phyloP scores from a whole-genome alignment of 2,888 invertebrate genomes.

The Acanthoscelides obtectus region DNA sequence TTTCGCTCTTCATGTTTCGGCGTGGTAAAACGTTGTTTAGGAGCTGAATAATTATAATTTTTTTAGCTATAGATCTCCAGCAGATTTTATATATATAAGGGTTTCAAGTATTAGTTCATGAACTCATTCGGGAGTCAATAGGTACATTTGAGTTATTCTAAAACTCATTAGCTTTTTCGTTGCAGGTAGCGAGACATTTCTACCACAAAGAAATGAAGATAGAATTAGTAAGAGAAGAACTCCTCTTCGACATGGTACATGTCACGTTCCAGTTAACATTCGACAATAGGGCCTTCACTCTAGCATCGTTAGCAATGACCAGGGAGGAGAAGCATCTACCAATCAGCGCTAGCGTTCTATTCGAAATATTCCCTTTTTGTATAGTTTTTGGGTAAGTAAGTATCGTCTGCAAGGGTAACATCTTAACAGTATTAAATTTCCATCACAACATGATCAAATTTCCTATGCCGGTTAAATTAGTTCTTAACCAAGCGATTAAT shows the following conservation, averaged over 20 bases:
- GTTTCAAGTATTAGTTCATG: too few relatives aligned
- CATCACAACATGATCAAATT: too few relatives aligned
- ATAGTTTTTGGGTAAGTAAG: conserved; percentile 86
- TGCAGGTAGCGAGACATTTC: conserved; percentile 82
- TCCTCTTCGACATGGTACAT: conserved; percentile 85
- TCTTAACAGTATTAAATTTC: too few relatives aligned
- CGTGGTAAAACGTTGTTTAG: too few relatives aligned
- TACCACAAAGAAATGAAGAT: conserved; percentile 94
- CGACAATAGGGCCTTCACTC: conserved; percentile 86
- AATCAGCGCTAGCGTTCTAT: conserved; percentile 82
- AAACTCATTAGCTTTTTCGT: conserved; percentile 5
- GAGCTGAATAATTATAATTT: too few relatives aligned
- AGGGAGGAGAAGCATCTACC: conserved; percentile 85
- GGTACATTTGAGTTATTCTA: too few relatives aligned
- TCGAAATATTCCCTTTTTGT: conserved; percentile 97
- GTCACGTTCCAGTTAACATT: conserved; percentile 92
- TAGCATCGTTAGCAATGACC: conserved; percentile 79
- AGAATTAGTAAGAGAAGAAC: conserved; percentile 80
- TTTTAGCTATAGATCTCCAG: too few relatives aligned
- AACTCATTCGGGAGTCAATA: too few relatives aligned
- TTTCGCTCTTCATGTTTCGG: too few relatives aligned
- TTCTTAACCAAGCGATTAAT: too few relatives aligned
- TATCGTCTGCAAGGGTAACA: not conserved
- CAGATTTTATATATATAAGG: too few relatives aligned
- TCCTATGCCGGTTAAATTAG: too few relatives aligned